Percentiles rank a stretch among this genome's conserved stretches.
phyloP scores from a whole-genome alignment of 2,888 invertebrate species.

The Chorisops tibialis region DNA sequence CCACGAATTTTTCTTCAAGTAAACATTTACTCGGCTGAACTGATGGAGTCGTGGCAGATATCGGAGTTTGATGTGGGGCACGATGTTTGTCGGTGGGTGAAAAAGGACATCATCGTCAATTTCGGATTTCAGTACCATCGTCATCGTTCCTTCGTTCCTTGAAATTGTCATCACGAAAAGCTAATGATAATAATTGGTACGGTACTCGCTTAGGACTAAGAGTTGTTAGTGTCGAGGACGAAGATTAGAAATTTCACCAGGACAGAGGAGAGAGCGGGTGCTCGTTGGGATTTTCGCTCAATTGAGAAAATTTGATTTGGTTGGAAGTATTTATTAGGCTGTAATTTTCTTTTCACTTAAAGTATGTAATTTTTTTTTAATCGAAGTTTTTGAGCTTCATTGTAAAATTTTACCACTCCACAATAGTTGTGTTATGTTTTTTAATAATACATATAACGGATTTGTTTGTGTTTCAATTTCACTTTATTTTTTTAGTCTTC shows the following conservation, averaged over 20 bases:
- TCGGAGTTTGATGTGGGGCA: background rate
- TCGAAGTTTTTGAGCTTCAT: too few species aligned
- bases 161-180: slow-evolving; percentile 5
- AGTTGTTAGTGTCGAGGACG: background rate
- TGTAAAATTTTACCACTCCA: too few species aligned
- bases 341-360: too few species aligned
- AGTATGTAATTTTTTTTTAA: too few species aligned
- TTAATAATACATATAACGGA: too few species aligned
- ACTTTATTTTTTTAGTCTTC: too few species aligned
- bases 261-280: background rate
- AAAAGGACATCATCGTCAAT: slow-evolving; percentile 19
- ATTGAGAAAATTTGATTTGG: too few species aligned
- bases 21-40: slow-evolving; percentile 23
- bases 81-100: slow-evolving; percentile 3
- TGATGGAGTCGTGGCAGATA: slow-evolving; percentile 3
- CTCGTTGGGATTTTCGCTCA: too few species aligned
- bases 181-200: slow-evolving; percentile 15
- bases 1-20: slow-evolving; percentile 22
- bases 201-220: slow-evolving; percentile 17
- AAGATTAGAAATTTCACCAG: slow-evolving; percentile 10
- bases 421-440: too few species aligned
- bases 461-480: too few species aligned
- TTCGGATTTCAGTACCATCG: slow-evolving; percentile 16
- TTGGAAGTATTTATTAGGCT: too few species aligned
- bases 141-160: background rate